Percentiles rank a stretch among this genome's conserved stretches.
Conservation (phyloP, 2,113 vertebrate genomes). For the Mirza zaza region DNA sequence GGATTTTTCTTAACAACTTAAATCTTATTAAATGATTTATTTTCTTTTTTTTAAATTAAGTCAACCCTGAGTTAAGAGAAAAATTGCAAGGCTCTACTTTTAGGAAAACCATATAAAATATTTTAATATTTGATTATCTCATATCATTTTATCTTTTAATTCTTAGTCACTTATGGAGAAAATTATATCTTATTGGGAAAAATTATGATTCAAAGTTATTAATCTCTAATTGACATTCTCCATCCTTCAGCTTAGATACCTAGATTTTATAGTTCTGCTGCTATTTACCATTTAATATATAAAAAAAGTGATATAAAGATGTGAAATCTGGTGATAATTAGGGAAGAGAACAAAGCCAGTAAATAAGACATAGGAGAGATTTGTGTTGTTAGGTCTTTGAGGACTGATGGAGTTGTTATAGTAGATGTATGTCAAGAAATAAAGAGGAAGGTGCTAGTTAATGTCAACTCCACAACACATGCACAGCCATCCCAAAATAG, state of each 20-base stretch:
- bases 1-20: neutral
- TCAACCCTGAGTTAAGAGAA: neutral
- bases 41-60: neutral
- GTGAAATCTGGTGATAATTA: neutral
- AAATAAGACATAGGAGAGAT: neutral
- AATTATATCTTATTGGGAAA: neutral
- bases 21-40: neutral
- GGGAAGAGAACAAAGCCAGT: neutral
- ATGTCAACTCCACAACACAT: fast-evolving
- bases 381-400: neutral
- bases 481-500: fast-evolving
- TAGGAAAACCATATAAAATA: neutral
- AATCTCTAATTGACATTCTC: neutral
- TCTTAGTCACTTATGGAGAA: neutral
- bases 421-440: neutral
- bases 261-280: neutral
- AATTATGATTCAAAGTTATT: neutral
- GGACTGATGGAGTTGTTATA: neutral
- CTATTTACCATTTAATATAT: neutral
- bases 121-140: neutral
- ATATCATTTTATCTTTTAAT: constrained; percentile 1
- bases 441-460: neutral
- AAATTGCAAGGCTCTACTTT: neutral
- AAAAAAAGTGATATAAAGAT: neutral
- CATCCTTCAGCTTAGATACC: neutral